phyloP scores from a whole-genome alignment of 2,797 vertebrate genomes.

The Phylloscopus collybita region DNA sequence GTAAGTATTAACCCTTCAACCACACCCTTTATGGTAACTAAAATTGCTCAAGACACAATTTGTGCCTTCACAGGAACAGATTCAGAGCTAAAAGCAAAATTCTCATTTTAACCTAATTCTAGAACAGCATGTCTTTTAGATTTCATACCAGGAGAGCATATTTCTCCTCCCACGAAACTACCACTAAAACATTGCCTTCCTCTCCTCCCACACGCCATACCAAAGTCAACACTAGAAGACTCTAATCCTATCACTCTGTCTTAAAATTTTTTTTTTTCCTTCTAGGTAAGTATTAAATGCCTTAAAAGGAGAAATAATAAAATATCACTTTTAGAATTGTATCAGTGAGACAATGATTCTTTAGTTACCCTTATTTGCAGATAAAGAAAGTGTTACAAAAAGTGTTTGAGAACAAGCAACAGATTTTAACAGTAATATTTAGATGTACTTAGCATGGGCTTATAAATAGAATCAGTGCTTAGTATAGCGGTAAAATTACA shows the following conservation, averaged over 20 bases:
- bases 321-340: not conserved
- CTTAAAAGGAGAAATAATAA: slow-evolving; percentile 25
- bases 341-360: not conserved
- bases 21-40: not conserved
- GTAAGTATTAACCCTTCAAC: not conserved
- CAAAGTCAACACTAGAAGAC: slow-evolving; percentile 38
- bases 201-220: slow-evolving; percentile 45
- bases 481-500: not conserved
- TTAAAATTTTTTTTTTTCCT: not conserved
- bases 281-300: not conserved
- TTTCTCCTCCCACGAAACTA: slow-evolving; percentile 55
- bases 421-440: not conserved
- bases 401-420: not conserved
- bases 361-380: not conserved
- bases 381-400: not conserved
- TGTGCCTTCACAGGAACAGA: not conserved
- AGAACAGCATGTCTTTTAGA: slow-evolving; percentile 37
- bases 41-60: not conserved
- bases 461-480: not conserved
- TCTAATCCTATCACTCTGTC: not conserved
- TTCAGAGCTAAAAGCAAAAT: slow-evolving; percentile 19
- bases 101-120: slow-evolving; percentile 35
- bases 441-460: not conserved
- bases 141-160: slow-evolving; percentile 30
- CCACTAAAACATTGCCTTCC: slow-evolving; percentile 34